Base-by-base conservation (phyloP, 2,113 vertebrate species). In the Loxodonta africana region DNA sequence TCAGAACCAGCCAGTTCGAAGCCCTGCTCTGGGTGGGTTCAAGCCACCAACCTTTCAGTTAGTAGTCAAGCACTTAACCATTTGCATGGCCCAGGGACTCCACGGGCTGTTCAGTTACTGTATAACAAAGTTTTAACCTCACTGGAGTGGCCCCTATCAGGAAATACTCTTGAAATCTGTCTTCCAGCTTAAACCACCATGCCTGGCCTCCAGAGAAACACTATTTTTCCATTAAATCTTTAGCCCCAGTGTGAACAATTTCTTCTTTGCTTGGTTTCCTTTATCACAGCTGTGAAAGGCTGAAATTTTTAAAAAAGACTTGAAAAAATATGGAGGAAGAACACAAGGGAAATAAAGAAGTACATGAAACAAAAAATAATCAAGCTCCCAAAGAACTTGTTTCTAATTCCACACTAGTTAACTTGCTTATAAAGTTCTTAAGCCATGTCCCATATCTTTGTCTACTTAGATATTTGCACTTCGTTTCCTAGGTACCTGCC, bases 101-200 rank as follows among this genome's bases (percentile, higher is more conserved):
- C 53, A 57, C 15, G 6, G 10, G 83, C 12, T 77, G 28, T 84
- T 95, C 12, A 74, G n/a, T 71, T 82, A 89, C 53, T 57, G 53
- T 57, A 17, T 84, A 95, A 93, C 71, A 92, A 95, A 82, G 6
- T 90, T 95, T 92, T 91, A 94, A 93, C 30, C 23, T 93, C 71
- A 81, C 82, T 84, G 25, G 95, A 88, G 26, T 80, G 41, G 28
- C 33, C 33, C 93, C 46, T 78, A 33, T 88, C 41, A 76, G 48
- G 15, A 91, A 95, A 87, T 73, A 76, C 6, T 65, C 26, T 30
- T 90, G 76, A 83, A 94, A n/a, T 7, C 26, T 9, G 5, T 91
- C 26, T 94, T 88, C 62, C 60, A 90, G 62, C n/a, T 95, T 63
- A 90, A 87, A 88, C 21, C 14, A 6, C 30, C 46, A 74, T 74